Evolutionary conservation across 2,888 invertebrate species (phyloP).

Genomic region (Drosophila putrida): DNA sequence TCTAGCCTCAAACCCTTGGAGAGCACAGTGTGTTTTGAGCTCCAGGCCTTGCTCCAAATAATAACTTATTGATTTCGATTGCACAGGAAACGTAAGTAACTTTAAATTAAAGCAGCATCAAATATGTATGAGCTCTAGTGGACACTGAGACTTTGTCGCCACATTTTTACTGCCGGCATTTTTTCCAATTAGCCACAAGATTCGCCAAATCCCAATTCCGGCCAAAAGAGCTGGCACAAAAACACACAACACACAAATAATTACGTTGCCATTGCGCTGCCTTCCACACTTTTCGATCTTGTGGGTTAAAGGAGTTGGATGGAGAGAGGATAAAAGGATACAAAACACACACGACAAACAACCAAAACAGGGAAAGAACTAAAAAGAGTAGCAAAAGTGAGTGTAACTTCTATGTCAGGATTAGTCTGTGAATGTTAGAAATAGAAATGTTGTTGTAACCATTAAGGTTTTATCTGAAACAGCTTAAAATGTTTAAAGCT

Average conservation of each 20-base stretch:
- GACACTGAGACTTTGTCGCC: slow-evolving; percentile 17
- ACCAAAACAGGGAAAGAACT: slow-evolving; percentile 24
- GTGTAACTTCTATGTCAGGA: slow-evolving; percentile 42
- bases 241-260: slow-evolving; percentile 47
- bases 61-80: slow-evolving; percentile 75
- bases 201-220: slow-evolving; percentile 48
- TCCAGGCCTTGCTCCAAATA: slow-evolving; percentile 49
- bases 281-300: background rate
- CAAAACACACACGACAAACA: slow-evolving; percentile 10
- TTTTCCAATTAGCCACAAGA: slow-evolving; percentile 62
- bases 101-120: slow-evolving; percentile 56
- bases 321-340: background rate
- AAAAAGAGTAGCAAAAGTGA: slow-evolving; percentile 16
- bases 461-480: background rate
- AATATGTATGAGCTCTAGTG: slow-evolving; percentile 30
- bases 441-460: background rate
- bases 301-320: background rate
- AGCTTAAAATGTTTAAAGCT: background rate
- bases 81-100: slow-evolving; percentile 42
- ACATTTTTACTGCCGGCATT: slow-evolving; percentile 26
- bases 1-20: slow-evolving; percentile 32
- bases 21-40: slow-evolving; percentile 29
- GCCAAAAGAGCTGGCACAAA: slow-evolving; percentile 28
- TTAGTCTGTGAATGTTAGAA: slow-evolving; percentile 13
- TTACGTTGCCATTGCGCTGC: slow-evolving; percentile 39